Evolutionary conservation across 2,888 invertebrate species (phyloP).

Genomic region (Melinaea menophilus): DNA sequence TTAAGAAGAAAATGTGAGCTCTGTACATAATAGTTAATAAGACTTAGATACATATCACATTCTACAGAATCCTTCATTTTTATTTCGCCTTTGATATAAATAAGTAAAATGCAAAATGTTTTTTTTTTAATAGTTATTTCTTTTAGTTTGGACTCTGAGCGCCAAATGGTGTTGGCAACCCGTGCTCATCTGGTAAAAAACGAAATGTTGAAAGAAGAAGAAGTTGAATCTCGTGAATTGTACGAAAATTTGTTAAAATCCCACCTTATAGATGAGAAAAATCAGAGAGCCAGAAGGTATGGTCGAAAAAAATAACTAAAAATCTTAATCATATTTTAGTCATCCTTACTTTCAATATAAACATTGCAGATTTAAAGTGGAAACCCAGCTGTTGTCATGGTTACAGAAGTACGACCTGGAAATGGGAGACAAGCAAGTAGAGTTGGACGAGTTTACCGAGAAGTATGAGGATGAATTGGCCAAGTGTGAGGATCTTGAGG

Average conservation of each 20-base stretch:
- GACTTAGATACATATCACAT: too few species aligned
- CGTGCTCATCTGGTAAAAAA: conserved; percentile 66
- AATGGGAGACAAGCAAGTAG: conserved; percentile 76
- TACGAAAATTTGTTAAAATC: conserved; percentile 64
- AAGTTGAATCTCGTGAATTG: conserved; percentile 55
- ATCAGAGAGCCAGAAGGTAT: conserved; percentile 70
- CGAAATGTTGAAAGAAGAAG: conserved; percentile 72
- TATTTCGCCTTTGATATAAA: too few species aligned
- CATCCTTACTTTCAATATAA: neutral
- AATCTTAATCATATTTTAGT: neutral
- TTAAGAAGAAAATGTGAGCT: conserved; percentile 59
- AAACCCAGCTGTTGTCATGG: conserved; percentile 77
- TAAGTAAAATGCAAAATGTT: neutral
- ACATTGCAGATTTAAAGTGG: conserved; percentile 69
- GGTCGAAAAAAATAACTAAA: conserved; percentile 2
- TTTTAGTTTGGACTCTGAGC: conserved; percentile 67
- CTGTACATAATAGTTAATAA: too few species aligned
- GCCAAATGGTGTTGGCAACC: conserved; percentile 73
- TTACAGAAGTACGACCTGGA: conserved; percentile 79
- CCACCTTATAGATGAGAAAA: conserved; percentile 74
- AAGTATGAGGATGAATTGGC: conserved; percentile 70
- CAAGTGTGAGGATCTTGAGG: conserved; percentile 67
- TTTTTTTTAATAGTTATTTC: neutral
- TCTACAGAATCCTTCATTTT: too few species aligned
- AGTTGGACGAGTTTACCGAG: conserved; percentile 70